Percentiles rank a stretch among this genome's conserved stretches.
phyloP scores from a whole-genome alignment of 2,797 vertebrate species.

The Apodemus agrarius region DNA sequence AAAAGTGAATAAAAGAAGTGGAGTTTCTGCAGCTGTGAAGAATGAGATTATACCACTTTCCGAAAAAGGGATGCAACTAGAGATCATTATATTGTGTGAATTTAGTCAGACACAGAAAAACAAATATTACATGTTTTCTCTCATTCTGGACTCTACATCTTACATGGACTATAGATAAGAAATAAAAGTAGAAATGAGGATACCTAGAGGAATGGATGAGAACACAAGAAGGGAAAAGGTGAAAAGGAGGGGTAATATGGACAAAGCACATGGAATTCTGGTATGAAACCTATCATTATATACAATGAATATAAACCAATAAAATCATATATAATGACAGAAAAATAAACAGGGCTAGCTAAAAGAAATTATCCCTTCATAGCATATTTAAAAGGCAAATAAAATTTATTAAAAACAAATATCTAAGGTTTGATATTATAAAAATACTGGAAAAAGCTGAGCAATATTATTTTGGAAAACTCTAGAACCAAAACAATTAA shows the following conservation, averaged over 20 bases:
- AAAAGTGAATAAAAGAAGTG: not conserved
- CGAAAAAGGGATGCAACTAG: not conserved
- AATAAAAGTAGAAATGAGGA: not conserved
- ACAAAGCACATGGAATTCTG: not conserved
- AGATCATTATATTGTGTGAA: not conserved
- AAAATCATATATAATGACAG: not conserved
- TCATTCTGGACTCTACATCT: too few species aligned
- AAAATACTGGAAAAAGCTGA: not conserved
- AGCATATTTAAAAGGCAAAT: not conserved
- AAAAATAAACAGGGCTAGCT: not conserved
- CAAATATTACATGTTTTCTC: not conserved
- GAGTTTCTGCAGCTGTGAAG: not conserved
- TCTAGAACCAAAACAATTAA: not conserved
- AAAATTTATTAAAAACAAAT: not conserved
- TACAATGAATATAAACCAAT: too few species aligned
- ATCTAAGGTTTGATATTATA: not conserved
- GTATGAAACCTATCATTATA: not conserved
- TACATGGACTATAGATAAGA: not conserved
- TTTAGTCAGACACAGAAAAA: not conserved
- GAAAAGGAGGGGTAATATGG: not conserved
- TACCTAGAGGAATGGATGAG: not conserved
- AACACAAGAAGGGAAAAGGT: not conserved
- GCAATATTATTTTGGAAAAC: not conserved
- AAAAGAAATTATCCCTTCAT: not conserved
- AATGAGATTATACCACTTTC: not conserved